Percentiles rank a stretch among this genome's conserved stretches.
Evolutionary conservation across 2,888 invertebrate genomes (phyloP).

Genomic region (Drosophila testacea): DNA sequence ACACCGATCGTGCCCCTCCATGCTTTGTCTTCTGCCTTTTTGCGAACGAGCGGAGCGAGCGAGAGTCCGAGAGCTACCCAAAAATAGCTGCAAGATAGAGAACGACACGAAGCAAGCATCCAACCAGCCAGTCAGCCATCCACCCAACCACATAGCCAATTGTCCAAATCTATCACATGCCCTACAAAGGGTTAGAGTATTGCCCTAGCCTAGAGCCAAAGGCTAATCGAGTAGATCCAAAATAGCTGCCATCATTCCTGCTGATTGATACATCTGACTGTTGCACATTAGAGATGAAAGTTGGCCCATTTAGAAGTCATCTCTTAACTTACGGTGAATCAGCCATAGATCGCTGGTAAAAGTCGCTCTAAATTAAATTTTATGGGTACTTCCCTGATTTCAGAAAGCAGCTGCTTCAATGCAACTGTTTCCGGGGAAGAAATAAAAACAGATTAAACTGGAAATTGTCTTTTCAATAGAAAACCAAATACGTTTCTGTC

Average conservation of each 20-base stretch:
- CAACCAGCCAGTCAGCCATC: conserved; percentile 7
- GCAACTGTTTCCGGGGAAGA: conserved; percentile 47
- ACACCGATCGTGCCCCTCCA: conserved; percentile 38
- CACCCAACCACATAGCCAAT: conserved; percentile 11
- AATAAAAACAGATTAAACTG: conserved; percentile 2
- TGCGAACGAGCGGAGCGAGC: conserved; percentile 35
- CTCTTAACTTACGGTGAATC: conserved; percentile 12
- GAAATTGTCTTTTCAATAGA: background rate
- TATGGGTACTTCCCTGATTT: conserved; percentile 41
- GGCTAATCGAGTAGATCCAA: conserved; percentile 52
- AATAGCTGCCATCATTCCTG: conserved; percentile 34
- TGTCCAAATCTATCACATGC: conserved; percentile 20
- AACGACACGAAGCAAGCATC: conserved; percentile 20
- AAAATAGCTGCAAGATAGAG: conserved; percentile 55
- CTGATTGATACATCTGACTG: conserved; percentile 50
- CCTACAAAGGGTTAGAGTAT: conserved; percentile 61
- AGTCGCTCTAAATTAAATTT: conserved; percentile 60
- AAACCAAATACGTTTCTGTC: background rate
- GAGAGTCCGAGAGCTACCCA: conserved; percentile 35
- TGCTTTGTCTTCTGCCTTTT: conserved; percentile 39
- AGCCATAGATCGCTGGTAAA: conserved; percentile 25
- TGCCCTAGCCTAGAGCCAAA: conserved; percentile 34
- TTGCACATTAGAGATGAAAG: conserved; percentile 38
- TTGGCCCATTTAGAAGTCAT: conserved; percentile 25
- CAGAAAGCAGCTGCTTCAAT: conserved; percentile 49